Conservation (phyloP, 2,113 vertebrate genomes). For the Colinus virginianus region DNA sequence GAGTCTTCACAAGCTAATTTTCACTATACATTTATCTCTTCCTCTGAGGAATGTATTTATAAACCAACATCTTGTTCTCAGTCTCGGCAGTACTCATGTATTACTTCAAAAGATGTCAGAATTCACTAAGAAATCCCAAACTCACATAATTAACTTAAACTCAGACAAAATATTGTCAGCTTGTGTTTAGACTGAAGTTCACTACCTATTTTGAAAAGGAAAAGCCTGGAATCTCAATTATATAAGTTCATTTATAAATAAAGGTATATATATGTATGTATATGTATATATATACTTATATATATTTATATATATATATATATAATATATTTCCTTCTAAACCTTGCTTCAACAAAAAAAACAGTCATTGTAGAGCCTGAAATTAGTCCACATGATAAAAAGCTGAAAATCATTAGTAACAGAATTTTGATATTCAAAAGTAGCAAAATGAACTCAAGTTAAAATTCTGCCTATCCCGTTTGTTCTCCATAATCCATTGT, state of each 20-base stretch:
- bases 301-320: not conserved
- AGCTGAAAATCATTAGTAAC: not conserved
- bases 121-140: conserved; percentile 48
- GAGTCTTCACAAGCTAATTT: conserved; percentile 38
- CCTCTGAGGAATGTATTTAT: conserved; percentile 48
- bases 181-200: conserved; percentile 22
- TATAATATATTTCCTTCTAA: not conserved
- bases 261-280: not conserved
- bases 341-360: not conserved
- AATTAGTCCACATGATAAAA: not conserved
- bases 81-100: conserved; percentile 24
- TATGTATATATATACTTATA: not conserved
- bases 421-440: not conserved
- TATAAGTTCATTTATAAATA: not conserved
- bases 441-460: not conserved
- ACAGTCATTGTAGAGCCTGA: not conserved
- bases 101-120: conserved; percentile 60
- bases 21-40: conserved; percentile 14
- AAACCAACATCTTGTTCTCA: conserved; percentile 55
- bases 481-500: not conserved
- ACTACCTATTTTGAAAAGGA: not conserved
- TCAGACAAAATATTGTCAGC: conserved; percentile 31
- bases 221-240: not conserved
- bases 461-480: not conserved
- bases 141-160: conserved; percentile 50